A percentile compares a stretch with the other conserved stretches of the same genome.
Conservation (phyloP, 2,797 vertebrate species). For the Peromyscus aztecus region DNA sequence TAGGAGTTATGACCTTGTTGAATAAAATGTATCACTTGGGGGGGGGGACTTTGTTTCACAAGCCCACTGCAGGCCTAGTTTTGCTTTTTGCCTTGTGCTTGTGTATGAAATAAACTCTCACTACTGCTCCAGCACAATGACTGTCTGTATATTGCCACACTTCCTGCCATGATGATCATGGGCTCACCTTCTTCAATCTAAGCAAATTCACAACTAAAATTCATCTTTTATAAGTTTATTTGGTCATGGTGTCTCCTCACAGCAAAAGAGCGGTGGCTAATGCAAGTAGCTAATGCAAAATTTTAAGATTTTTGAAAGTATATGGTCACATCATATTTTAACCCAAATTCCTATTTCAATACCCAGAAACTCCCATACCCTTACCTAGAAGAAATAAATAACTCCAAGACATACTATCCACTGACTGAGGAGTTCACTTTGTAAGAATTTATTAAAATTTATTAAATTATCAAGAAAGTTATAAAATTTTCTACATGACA, state of each 20-base stretch:
- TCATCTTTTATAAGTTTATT: neutral
- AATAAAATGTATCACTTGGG: neutral
- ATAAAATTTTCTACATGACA: neutral
- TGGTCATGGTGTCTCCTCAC: neutral
- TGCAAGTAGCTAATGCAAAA: neutral
- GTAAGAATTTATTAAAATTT: neutral
- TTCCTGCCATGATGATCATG: too few species aligned
- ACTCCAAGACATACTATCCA: neutral
- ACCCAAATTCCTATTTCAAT: neutral
- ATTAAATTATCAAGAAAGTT: slow-evolving; percentile 14
- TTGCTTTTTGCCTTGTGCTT: too few species aligned
- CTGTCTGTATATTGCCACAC: neutral
- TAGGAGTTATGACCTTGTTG: neutral
- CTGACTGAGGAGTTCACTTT: neutral
- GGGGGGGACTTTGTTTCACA: neutral
- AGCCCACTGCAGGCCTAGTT: too few species aligned
- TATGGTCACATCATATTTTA: neutral
- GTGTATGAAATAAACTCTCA: neutral
- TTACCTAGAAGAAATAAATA: neutral
- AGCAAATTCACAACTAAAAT: neutral
- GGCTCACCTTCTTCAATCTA: too few species aligned
- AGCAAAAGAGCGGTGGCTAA: neutral
- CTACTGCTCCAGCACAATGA: too few species aligned
- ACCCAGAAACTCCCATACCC: neutral
- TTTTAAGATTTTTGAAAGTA: neutral